Evolutionary conservation across 1,140 invertebrate genomes (phyloP).

Genomic region (Philaenus spumarius): DNA sequence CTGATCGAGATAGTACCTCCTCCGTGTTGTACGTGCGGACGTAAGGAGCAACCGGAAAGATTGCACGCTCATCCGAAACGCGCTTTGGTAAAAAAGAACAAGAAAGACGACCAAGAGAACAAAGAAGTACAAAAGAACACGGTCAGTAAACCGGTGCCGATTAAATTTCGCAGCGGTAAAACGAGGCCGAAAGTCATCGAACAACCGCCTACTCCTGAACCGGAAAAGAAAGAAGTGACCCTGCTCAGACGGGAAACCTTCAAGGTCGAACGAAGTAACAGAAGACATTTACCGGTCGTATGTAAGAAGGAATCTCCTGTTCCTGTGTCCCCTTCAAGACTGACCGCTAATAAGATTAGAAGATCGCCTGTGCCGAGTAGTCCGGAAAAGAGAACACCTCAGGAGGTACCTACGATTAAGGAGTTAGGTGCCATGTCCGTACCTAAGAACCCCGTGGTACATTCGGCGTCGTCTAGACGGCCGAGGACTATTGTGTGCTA

Average conservation of each 20-base stretch:
- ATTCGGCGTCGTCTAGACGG: slow-evolving; percentile 25
- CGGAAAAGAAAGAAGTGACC: slow-evolving; percentile 10
- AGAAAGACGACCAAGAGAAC: slow-evolving; percentile 9
- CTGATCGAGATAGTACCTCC: slow-evolving; percentile 37
- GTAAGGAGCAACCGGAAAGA: slow-evolving; percentile 48
- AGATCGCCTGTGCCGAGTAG: neutral
- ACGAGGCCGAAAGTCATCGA: neutral
- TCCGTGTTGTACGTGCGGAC: slow-evolving; percentile 50
- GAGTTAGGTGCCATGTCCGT: neutral
- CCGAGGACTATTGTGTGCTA: slow-evolving; percentile 58
- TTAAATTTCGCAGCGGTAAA: slow-evolving; percentile 42
- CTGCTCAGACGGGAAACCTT: slow-evolving; percentile 13
- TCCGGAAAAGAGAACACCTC: neutral
- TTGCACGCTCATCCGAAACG: slow-evolving; percentile 51
- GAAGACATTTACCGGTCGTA: slow-evolving; percentile 18
- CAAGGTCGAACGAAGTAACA: slow-evolving; percentile 16
- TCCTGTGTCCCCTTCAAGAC: neutral
- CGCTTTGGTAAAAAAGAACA: slow-evolving; percentile 19
- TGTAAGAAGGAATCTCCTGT: neutral
- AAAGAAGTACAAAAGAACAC: slow-evolving; percentile 31
- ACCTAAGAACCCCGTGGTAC: neutral
- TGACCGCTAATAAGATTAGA: neutral
- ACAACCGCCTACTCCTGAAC: slow-evolving; percentile 3
- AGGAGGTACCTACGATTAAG: neutral
- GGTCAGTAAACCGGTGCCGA: slow-evolving; percentile 46